Percentiles rank a stretch among this genome's conserved stretches.
These are phyloP conservation scores for Mesopsocus fuscifrons DNA, from an alignment of 2,888 invertebrate species.

Conservation along the genomic window DNA sequence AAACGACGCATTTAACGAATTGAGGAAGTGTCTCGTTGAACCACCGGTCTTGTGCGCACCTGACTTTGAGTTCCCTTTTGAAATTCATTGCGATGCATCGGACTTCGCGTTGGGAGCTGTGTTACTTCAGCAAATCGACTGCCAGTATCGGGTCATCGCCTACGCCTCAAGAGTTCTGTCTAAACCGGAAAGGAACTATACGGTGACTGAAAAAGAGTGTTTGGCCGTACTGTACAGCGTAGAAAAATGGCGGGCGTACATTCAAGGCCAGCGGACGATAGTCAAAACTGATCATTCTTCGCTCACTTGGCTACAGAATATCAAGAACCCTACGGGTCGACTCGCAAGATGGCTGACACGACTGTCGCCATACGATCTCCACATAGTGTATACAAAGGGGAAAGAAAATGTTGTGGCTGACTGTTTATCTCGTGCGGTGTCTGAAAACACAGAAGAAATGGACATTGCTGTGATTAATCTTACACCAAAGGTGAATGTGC, in stretches of 20 bases:
- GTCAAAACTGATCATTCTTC: slow-evolving; percentile 19
- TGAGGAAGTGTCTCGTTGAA: slow-evolving; percentile 7
- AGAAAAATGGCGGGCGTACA: slow-evolving; percentile 16
- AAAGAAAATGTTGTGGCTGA: slow-evolving; percentile 14
- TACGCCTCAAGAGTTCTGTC: slow-evolving; percentile 16
- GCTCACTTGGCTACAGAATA: slow-evolving; percentile 16
- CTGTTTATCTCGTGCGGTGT: slow-evolving; percentile 12
- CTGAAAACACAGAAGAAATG: no score
- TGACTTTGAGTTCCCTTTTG: slow-evolving; percentile 12
- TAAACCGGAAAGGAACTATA: slow-evolving; percentile 15
- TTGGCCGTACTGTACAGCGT: slow-evolving; percentile 17
- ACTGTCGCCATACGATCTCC: slow-evolving; percentile 15
- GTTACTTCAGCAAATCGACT: slow-evolving; percentile 15
- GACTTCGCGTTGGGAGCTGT: slow-evolving; percentile 12
- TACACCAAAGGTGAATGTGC: no score
- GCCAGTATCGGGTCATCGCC: slow-evolving; percentile 16
- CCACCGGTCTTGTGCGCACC: slow-evolving; percentile 11
- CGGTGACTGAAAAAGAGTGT: slow-evolving; percentile 17
- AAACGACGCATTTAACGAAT: slow-evolving; percentile 11
- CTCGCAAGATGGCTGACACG: slow-evolving; percentile 17
- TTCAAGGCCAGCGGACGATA: slow-evolving; percentile 17
- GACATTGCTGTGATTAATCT: no score
- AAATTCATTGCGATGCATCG: slow-evolving; percentile 13
- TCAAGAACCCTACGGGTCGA: slow-evolving; percentile 16
- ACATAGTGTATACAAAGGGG: slow-evolving; percentile 14